Base-by-base conservation (phyloP, 2,888 invertebrate genomes). In the Ernsta delagoae region DNA sequence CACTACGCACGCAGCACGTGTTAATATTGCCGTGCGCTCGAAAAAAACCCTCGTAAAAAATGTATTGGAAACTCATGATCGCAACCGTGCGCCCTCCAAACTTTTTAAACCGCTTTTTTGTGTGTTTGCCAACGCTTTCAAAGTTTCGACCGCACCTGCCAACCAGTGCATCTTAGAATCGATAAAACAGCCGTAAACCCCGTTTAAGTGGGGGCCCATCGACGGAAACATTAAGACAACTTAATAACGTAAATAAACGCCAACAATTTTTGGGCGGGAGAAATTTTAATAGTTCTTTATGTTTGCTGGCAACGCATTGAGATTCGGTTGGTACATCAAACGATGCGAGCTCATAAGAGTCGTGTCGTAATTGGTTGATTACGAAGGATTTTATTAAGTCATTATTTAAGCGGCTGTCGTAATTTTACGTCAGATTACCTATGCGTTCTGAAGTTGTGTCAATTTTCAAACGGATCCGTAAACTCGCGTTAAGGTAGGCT, bases 191-290 rank as follows among this genome's bases (percentile, higher is more conserved):
- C 79, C 75, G 75, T 73, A 73, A 74, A 70, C 68, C 70, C 71
- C 79, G 81, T 83, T 84, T 84, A 86, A 87, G 86, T 87, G 83
- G 85, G 83, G 86, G 81, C 77, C 83, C 84, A 87, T 88, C 88
- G 89, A 85, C 84, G 79, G 77, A 82, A 80, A 81, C 82, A 83
- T 86, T 80, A 84, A 84, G 12, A 80, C 75, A 75, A 75, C 72
- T 75, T 78, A 77, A 78, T 75, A 72, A 75, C 72, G 73, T 80
- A 81, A 85, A 83, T 82, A 83, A 80, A 79, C 76, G 71, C 72
- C 73, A 75, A 73, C 9, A 4, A 79, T 77, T 59, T 57, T 64
- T 50, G 73, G 77, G 73, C 77, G 77, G 74, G 71, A 71, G 63
- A 24, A 24, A 62, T 70, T 64, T 71, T 70, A 50, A 39, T 61